A percentile compares a stretch with the other conserved stretches of the same genome.
Conservation (phyloP, 2,113 vertebrate species). For the Rhizomys pruinosus region DNA sequence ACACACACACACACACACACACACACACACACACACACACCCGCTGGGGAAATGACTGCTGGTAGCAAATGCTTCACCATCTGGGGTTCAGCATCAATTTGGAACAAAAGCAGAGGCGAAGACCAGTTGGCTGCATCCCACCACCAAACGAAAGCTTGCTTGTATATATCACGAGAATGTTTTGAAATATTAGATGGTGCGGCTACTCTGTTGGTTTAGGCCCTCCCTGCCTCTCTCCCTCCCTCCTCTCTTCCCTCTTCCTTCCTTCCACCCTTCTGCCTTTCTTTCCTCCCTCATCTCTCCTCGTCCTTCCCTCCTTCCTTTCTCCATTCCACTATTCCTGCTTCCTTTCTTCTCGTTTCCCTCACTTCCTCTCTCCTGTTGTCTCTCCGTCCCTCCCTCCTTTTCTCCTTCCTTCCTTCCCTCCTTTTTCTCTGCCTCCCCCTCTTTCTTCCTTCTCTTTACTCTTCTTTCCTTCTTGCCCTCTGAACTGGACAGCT, state of each 20-base stretch:
- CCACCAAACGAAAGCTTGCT: not conserved
- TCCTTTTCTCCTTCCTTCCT: not conserved
- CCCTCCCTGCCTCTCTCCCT: not conserved
- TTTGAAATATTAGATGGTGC: not conserved
- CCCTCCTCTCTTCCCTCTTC: not conserved
- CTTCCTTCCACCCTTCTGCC: not conserved
- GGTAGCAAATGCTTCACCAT: not conserved
- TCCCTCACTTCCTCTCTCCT: too few species aligned
- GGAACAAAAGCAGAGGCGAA: not conserved
- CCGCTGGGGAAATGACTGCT: not conserved
- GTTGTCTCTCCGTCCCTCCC: rapidly evolving
- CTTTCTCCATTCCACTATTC: not conserved
- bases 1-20: too few species aligned
- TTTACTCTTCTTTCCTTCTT: not conserved
- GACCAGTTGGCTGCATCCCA: not conserved
- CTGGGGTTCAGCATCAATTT: not conserved
- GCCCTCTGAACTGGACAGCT: too few species aligned
- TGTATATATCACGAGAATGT: not conserved
- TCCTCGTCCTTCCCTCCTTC: not conserved
- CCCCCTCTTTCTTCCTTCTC: too few species aligned
- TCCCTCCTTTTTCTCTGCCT: too few species aligned
- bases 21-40: too few species aligned
- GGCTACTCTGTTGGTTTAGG: not conserved
- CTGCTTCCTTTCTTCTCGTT: rapidly evolving
- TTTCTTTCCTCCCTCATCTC: too few species aligned